phyloP scores from a whole-genome alignment of 2,113 vertebrate genomes.

The Himantopus leucocephalus region DNA sequence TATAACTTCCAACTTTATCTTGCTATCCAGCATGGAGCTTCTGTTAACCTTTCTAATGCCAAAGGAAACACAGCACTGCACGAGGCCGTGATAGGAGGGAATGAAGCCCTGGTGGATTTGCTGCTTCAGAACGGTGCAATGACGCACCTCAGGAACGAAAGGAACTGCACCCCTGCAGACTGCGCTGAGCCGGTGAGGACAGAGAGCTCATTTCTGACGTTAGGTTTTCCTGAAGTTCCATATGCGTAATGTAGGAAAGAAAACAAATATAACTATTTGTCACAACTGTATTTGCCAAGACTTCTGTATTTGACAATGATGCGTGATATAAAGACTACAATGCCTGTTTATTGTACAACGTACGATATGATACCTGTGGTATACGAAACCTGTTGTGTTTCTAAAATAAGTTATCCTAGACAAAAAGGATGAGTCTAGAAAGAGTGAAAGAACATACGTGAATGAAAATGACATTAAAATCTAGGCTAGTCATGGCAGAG shows the following conservation, averaged over 20 bases:
- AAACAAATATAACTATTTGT: not conserved
- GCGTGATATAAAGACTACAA: rapidly evolving
- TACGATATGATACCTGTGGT: rapidly evolving
- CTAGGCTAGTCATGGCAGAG: not conserved
- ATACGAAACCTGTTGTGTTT: not conserved
- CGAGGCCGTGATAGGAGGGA: constrained; percentile 78
- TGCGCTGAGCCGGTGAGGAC: constrained; percentile 80
- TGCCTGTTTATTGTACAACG: rapidly evolving
- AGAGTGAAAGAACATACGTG: not conserved
- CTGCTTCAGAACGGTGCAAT: constrained; percentile 82
- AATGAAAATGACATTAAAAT: not conserved
- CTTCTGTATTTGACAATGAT: rapidly evolving
- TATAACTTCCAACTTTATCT: not conserved
- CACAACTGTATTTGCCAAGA: not conserved
- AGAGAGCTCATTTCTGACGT: too few relatives aligned
- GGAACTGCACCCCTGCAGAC: constrained; percentile 82
- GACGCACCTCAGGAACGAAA: constrained; percentile 77
- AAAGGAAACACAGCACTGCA: constrained; percentile 90
- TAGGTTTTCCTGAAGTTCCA: not conserved
- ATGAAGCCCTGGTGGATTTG: constrained; percentile 81
- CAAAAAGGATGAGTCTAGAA: not conserved
- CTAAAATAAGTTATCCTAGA: not conserved
- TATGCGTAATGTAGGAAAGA: not conserved
- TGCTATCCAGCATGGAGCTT: constrained; percentile 79
- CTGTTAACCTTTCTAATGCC: constrained; percentile 81